Percentiles rank a stretch among this genome's conserved stretches.
phyloP scores from a whole-genome alignment of 2,113 vertebrate genomes.

The Oceanites oceanicus region DNA sequence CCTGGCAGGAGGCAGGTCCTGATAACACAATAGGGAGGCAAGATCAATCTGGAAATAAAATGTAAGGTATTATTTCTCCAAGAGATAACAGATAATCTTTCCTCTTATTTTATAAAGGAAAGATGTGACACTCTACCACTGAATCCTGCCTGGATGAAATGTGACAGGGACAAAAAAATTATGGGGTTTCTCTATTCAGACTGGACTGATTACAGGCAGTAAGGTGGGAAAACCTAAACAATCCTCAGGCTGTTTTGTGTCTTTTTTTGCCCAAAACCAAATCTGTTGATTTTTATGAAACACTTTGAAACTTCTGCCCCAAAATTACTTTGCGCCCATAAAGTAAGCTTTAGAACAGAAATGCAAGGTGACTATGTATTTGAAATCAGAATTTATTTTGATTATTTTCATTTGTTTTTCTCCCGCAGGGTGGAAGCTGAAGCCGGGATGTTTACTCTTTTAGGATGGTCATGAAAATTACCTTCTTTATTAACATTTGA shows the following conservation, averaged over 20 bases:
- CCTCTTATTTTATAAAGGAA: neutral
- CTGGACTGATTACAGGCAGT: neutral
- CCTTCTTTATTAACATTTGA: neutral
- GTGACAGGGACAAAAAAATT: neutral
- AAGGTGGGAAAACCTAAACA: neutral
- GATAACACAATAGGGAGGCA: neutral
- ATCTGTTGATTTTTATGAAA: neutral
- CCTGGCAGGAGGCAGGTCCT: neutral
- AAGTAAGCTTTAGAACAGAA: neutral
- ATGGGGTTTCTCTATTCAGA: neutral
- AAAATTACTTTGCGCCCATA: neutral
- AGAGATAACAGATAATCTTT: neutral
- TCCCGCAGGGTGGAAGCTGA: neutral
- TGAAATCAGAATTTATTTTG: neutral
- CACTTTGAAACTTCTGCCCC: neutral
- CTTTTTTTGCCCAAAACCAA: neutral
- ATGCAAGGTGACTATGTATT: neutral
- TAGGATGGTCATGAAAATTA: neutral
- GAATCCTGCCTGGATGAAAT: neutral
- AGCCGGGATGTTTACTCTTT: neutral
- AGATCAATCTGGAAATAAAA: neutral
- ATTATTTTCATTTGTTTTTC: neutral
- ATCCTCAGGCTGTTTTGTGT: neutral
- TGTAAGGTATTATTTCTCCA: neutral
- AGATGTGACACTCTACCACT: neutral